Evolutionary conservation across 2,113 vertebrate genomes (phyloP).

Genomic region (Pteropus alecto): DNA sequence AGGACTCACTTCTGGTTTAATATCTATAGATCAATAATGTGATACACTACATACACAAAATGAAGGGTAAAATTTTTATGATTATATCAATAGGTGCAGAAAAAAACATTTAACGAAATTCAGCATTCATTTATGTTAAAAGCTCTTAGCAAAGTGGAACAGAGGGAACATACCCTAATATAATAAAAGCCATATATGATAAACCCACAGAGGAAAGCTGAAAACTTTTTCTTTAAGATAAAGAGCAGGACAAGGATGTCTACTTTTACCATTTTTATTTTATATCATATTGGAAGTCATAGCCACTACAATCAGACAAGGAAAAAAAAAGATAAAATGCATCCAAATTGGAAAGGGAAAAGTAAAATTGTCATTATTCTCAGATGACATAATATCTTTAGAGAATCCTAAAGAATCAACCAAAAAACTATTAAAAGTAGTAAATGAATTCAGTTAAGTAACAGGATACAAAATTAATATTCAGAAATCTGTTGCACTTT

Average conservation of each 20-base stretch:
- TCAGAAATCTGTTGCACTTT: background rate
- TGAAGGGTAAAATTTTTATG: background rate
- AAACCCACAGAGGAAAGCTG: background rate
- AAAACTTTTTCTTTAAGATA: background rate
- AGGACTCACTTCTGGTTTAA: background rate
- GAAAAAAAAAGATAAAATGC: background rate
- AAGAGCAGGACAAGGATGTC: background rate
- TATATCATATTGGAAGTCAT: background rate
- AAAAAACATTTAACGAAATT: background rate
- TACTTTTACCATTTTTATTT: background rate
- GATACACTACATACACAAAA: background rate
- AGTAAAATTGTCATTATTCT: background rate
- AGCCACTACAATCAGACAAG: background rate
- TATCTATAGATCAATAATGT: background rate
- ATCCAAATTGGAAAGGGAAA: background rate
- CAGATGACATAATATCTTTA: background rate
- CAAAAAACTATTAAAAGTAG: background rate
- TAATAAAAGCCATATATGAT: background rate
- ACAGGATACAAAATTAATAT: background rate
- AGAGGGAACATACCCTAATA: background rate
- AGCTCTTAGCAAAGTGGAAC: background rate
- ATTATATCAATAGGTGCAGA: background rate
- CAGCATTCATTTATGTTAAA: background rate
- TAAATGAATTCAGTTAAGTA: background rate
- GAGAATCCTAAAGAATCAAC: background rate